These are phyloP conservation scores for Sebastes nivosus DNA, from an alignment of 2,797 vertebrate genomes.

Conservation along the genomic window DNA sequence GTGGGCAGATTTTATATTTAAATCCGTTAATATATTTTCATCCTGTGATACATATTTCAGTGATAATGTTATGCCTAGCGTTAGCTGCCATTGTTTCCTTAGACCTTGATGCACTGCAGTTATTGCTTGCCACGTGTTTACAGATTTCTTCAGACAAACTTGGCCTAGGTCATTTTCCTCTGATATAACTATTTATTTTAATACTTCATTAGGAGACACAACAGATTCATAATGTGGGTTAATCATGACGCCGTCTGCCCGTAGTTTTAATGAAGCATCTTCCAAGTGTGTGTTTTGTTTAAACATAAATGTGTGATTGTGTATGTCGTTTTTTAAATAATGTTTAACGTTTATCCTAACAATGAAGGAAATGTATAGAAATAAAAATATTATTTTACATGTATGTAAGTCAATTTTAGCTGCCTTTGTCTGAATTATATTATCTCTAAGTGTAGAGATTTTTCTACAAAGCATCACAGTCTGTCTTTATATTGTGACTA, in stretches of 20 bases:
- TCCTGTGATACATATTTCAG: conserved; percentile 16
- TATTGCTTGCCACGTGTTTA: conserved; percentile 55
- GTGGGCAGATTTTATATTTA: conserved; percentile 45
- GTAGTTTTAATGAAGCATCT: conserved; percentile 18
- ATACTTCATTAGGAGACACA: not conserved
- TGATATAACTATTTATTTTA: conserved; percentile 57
- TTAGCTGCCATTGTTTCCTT: conserved; percentile 21
- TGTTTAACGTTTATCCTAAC: conserved; percentile 31
- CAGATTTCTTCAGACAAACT: conserved; percentile 18
- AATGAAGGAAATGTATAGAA: conserved; percentile 14
- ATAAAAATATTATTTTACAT: conserved; percentile 23
- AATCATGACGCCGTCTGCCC: not conserved
- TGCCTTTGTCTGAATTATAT: conserved; percentile 9
- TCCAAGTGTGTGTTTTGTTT: conserved; percentile 21
- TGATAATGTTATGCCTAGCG: conserved; percentile 18
- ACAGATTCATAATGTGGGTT: not conserved
- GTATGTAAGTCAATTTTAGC: conserved; percentile 7
- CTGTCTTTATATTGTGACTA: conserved; percentile 47
- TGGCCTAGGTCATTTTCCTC: not conserved
- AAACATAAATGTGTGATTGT: conserved; percentile 1
- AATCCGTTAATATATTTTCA: conserved; percentile 48
- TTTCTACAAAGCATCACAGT: conserved; percentile 25
- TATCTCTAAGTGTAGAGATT: conserved; percentile 2
- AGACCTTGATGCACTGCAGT: conserved; percentile 29
- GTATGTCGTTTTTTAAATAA: not conserved